Base-by-base conservation (phyloP, 1,140 invertebrate genomes). In the Hyles euphorbiae region DNA sequence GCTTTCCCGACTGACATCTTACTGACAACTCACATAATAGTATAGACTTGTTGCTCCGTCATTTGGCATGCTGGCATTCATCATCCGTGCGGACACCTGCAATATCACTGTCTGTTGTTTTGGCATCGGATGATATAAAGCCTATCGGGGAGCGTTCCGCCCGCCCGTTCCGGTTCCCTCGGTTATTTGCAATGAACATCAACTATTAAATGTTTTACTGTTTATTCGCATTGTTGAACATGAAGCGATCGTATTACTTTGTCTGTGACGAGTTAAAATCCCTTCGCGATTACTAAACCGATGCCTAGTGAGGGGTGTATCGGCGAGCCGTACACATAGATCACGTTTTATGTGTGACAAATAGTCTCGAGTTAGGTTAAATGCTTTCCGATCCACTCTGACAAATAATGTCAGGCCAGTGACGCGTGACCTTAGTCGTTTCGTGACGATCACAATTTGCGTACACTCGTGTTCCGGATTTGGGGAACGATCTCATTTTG, bases 261-360 rank as follows among this genome's bases (percentile, higher is more conserved):
- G 33, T 56, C 53, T 60, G 55, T 60, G 49, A 58, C 47, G 58
- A 40, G 55, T 58, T 60, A 63, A 63, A 62, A 48, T 58, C 60
- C 33, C 11, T 57, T 57, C 47, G 46, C 49, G n/a, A 58, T 34
- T 56, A 44, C 58, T 36, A 48, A 49, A 50, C 34, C 43, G 49
- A 36, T 40, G 60, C 52, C 34, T 43, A 50, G 34, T 50, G 32
- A 44, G 55, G 71, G 63, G 65, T 78, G 71, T 81, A 77, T 71
- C 67, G 69, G 63, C 69, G 70, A 63, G 70, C 72, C 74, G 58
- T 36, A 58, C 53, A 72, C 72, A 84, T 84, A 76, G 65, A 83
- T 87, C 83, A 83, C 77, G 76, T 84, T 85, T 78, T 86, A 80
- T 84, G 76, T 80, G 82, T 88, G 85, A 88, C 82, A 86, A 88